Evolutionary conservation across 2,888 invertebrate genomes (phyloP), one percentile per base, ranked within the genome.

Genomic region (Saturnia pavonia): DNA sequence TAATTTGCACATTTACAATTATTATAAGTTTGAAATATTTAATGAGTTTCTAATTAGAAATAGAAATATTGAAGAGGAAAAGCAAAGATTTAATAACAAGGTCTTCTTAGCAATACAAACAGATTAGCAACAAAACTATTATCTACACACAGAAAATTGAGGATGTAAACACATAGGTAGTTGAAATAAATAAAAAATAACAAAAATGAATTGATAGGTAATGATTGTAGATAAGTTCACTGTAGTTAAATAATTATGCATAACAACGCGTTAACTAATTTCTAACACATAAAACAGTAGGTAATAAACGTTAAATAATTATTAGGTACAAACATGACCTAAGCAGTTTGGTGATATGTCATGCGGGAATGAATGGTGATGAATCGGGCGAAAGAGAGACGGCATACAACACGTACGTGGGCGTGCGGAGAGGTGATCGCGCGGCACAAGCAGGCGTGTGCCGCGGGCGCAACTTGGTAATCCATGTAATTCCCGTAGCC

Each of bases 401-500:
- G 54, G 73, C 73, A 73, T 72, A 77, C 80, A 77, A 78, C 83
- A 92, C 93, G 85, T 92, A 93, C 93, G 90, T 93, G 93, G 85
- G 93, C 93, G 89, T 92, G 93, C 84, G 93, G 93, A 81, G 92
- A 92, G 83, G 92, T 92, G 89, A 93, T 90, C 80, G 93, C 93
- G 85, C 93, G 92, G 86, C 93, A 93, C 79, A 92, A 86, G 85
- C 93, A 93, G 85, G 91, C 91, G 86, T 92, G 92, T 79, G 91
- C 91, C 77, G 88, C 89, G 82, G 92, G 90, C 81, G 91, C 89
- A 91, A 97, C 97, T 96, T 97, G 97, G 94, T 97, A 97, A 94
- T 97, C 97, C 96, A 97, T 96, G 90, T 96, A 97, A 94, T 98
- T 98, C 83, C 98, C 98, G 94, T 97, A 97, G 88, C 98, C 98